Percentiles rank a stretch among this genome's conserved stretches.
These are phyloP conservation scores for Alexandromys fortis DNA, from an alignment of 2,113 vertebrate genomes.

Conservation along the genomic window DNA sequence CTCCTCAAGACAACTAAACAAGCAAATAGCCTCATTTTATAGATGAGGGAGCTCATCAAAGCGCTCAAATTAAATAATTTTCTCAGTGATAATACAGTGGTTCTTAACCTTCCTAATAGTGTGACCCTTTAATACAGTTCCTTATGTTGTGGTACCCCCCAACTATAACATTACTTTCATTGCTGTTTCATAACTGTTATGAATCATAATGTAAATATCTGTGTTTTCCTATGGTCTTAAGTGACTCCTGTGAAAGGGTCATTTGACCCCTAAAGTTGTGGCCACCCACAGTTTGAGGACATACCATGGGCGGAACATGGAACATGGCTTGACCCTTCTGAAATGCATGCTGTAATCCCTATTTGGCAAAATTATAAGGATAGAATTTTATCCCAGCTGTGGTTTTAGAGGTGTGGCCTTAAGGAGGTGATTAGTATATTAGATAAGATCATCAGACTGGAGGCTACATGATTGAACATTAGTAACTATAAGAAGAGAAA, in stretches of 20 bases:
- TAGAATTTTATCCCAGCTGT: background rate
- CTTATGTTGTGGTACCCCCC: background rate
- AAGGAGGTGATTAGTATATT: background rate
- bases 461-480: background rate
- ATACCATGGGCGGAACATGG: background rate
- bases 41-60: background rate
- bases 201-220: background rate
- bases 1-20: background rate
- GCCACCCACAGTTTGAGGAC: background rate
- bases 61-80: background rate
- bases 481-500: background rate
- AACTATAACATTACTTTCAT: background rate
- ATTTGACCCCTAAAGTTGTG: background rate
- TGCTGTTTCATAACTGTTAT: background rate
- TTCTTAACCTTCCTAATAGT: background rate
- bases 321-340: background rate
- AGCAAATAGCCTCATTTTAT: background rate
- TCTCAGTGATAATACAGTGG: background rate
- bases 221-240: background rate
- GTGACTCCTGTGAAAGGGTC: background rate
- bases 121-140: background rate
- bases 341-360: background rate
- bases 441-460: background rate
- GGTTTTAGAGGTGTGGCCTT: background rate
- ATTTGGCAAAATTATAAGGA: background rate